phyloP scores from a whole-genome alignment of 1,140 invertebrate species.

The Philaenus spumarius region DNA sequence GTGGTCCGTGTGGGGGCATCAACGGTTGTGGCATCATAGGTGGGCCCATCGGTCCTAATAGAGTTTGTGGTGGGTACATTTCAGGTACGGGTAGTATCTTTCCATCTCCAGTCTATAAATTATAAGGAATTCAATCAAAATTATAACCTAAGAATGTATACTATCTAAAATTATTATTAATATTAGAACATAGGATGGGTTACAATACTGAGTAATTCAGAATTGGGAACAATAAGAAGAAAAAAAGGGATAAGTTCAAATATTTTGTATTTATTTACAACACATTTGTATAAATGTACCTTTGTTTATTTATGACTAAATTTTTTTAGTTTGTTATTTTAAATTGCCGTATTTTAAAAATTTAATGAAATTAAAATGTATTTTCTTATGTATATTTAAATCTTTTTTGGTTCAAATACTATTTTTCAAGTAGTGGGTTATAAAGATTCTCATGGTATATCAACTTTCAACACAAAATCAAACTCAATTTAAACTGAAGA shows the following conservation, averaged over 20 bases:
- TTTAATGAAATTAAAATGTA: no score
- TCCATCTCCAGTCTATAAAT: conserved; percentile 13
- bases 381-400: no score
- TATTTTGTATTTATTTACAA: not conserved
- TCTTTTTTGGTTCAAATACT: no score
- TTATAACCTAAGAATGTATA: not conserved
- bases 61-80: not conserved
- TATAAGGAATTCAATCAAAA: no score
- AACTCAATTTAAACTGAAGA: no score
- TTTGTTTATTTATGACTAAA: no score
- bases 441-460: no score
- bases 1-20: not conserved
- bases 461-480: no score
- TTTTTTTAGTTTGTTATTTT: no score
- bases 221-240: not conserved
- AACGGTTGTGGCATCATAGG: not conserved
- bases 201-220: not conserved
- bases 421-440: no score
- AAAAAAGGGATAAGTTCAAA: not conserved
- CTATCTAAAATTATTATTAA: not conserved
- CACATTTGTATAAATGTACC: no score
- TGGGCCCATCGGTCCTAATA: not conserved
- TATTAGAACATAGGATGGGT: not conserved
- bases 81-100: conserved; percentile 2
- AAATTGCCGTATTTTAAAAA: no score